Evolutionary conservation across 2,797 vertebrate species (phyloP).

Genomic region (Limosa lapponica): DNA sequence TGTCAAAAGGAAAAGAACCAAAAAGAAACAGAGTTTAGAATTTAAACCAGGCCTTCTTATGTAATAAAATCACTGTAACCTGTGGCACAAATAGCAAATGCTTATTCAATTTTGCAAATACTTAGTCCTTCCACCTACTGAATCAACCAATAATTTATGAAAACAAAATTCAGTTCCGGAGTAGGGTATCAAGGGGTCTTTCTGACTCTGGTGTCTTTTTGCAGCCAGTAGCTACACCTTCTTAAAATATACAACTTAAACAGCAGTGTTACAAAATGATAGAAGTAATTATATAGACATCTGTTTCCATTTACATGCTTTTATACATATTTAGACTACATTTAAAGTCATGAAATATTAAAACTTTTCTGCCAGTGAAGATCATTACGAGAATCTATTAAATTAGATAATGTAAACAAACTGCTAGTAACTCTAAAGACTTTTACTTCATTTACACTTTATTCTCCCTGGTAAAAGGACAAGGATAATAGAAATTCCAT

Average conservation of each 20-base stretch:
- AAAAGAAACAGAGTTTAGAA: conserved; percentile 38
- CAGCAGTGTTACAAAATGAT: not conserved
- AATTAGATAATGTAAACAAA: conserved; percentile 87
- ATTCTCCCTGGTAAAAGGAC: conserved; percentile 82
- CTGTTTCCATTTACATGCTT: conserved; percentile 67
- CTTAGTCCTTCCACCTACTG: not conserved
- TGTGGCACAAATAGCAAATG: not conserved
- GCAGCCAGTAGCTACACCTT: conserved; percentile 1
- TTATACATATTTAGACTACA: conserved; percentile 60
- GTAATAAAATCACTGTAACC: not conserved
- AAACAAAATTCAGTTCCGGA: not conserved
- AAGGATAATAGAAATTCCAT: conserved; percentile 84
- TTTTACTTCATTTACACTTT: conserved; percentile 94
- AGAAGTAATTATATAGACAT: conserved; percentile 41
- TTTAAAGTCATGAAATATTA: conserved; percentile 76
- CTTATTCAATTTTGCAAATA: not conserved
- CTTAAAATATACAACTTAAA: conserved; percentile 13
- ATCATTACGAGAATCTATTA: conserved; percentile 82
- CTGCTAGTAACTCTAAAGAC: conserved; percentile 82
- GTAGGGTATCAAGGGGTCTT: not conserved
- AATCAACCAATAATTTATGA: not conserved
- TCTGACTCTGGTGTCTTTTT: not conserved
- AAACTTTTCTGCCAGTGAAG: conserved; percentile 73
- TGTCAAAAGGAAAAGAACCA: conserved; percentile 72
- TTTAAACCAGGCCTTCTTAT: not conserved